A percentile compares a stretch with the other conserved stretches of the same genome.
Conservation (phyloP, 2,888 invertebrate species). For the Bursaphelenchus okinawaensis region DNA sequence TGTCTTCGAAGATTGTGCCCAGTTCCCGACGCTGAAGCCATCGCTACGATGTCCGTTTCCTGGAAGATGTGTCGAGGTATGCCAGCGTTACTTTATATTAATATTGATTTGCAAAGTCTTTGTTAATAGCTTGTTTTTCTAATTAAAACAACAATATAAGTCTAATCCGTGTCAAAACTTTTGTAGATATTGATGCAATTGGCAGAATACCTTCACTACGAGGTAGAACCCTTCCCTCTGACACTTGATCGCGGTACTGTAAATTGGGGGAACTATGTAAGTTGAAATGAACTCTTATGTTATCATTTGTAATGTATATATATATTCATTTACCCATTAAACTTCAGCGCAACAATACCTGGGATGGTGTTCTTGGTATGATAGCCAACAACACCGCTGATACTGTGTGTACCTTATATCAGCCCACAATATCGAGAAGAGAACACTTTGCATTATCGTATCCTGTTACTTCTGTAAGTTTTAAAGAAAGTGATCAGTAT, state of each 20-base stretch:
- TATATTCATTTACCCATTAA: too few relatives aligned
- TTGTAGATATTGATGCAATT: slow-evolving; percentile 16
- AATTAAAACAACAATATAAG: too few relatives aligned
- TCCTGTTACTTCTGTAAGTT: slow-evolving; percentile 34
- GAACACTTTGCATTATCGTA: slow-evolving; percentile 37
- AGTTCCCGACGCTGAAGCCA: slow-evolving; percentile 22
- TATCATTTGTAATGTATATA: too few relatives aligned
- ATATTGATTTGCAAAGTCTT: too few relatives aligned
- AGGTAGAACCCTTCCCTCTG: slow-evolving; percentile 13
- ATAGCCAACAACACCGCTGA: slow-evolving; percentile 41
- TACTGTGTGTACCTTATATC: slow-evolving; percentile 37
- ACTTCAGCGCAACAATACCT: slow-evolving; percentile 18
- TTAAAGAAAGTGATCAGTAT: neutral
- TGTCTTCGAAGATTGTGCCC: slow-evolving; percentile 22
- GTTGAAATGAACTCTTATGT: neutral
- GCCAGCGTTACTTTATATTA: too few relatives aligned
- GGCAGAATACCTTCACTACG: slow-evolving; percentile 17
- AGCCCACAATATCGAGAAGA: slow-evolving; percentile 34
- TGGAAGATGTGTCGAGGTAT: slow-evolving; percentile 27
- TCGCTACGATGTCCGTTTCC: slow-evolving; percentile 24
- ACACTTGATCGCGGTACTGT: slow-evolving; percentile 8
- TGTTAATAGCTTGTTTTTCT: too few relatives aligned
- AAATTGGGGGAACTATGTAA: slow-evolving; percentile 25
- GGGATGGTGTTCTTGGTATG: slow-evolving; percentile 41
- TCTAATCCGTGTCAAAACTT: neutral